Evolutionary conservation across 1,140 invertebrate genomes (phyloP), one percentile per base, ranked within the genome.

Genomic region (Calosoma granatense): DNA sequence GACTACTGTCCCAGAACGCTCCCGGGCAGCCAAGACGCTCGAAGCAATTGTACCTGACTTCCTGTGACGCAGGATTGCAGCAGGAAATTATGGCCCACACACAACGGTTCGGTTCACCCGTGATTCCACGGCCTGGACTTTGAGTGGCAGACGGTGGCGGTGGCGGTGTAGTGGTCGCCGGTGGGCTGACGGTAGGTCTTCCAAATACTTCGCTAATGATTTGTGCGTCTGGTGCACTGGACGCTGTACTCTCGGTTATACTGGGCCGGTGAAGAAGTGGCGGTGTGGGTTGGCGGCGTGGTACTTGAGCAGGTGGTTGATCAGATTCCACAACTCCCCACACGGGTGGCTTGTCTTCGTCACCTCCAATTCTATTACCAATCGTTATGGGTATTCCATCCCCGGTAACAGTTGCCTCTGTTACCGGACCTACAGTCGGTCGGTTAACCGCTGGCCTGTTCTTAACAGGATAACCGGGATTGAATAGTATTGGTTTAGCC

Each of bases 71-170:
- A 6, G 66, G 64, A 20, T 76, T 73, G 60, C 85, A 87, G 64
- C 85, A 88, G 20, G 79, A 77, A 11, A 85, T 70, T 3, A 87
- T 78, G 0, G 84, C 84, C 77, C 79, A 82, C 20, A 84, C 76
- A 64, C 85, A 87, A 22, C 70, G 65, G 57, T 69, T 68, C 4
- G 80, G 79, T 47, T 14, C 1, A 20, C 14, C 6, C 20, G 21
- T 51, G 17, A 12, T 36, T 20, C 14, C 22, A n/a, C 11, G 39
- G 22, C 19, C 39, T 17, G 12, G 51, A 19, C 19, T 43, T 51
- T 17, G 51, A 6, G 63, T 70, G 9, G 64, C 64, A 14, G 58
- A 59, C 22, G 41, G 51, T 20, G 51, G 53, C 20, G 22, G 43
- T 9, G 47, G 22, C 2, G 56, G 53, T 11, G 39, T 57, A 6